A percentile compares a stretch with the other conserved stretches of the same genome.
Conservation (phyloP, 2,888 invertebrate species). For the Mythimna pallens region DNA sequence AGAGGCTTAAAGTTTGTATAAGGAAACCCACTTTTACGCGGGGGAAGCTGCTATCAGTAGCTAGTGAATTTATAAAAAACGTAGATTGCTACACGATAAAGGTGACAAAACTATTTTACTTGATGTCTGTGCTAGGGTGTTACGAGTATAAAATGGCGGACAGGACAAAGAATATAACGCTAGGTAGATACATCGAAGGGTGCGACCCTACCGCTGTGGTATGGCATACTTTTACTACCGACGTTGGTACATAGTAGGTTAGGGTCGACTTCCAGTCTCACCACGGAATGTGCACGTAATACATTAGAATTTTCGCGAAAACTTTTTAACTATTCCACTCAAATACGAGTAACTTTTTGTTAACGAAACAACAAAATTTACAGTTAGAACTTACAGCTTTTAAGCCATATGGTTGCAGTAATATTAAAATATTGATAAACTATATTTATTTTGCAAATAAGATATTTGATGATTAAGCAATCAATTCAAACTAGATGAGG, state of each 20-base stretch:
- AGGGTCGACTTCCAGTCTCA: background rate
- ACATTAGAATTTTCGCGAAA: background rate
- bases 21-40: too few species aligned
- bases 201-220: conserved; percentile 13
- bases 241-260: conserved; percentile 3
- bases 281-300: conserved; percentile 1
- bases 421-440: too few species aligned
- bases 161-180: background rate
- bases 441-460: too few species aligned
- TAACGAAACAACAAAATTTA: too few species aligned
- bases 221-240: conserved; percentile 37
- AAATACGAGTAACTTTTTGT: background rate
- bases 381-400: too few species aligned
- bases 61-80: background rate
- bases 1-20: too few species aligned
- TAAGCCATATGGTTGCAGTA: too few species aligned
- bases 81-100: background rate
- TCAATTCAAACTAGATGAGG: too few species aligned
- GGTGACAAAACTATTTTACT: background rate
- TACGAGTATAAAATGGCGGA: background rate
- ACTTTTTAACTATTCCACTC: background rate
- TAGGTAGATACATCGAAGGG: conserved; percentile 20
- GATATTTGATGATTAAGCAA: too few species aligned
- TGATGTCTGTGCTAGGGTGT: background rate
- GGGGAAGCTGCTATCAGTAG: too few species aligned